These are phyloP conservation scores for Erythrocercus mccallii DNA, from an alignment of 2,113 vertebrate genomes.

Conservation along the genomic window DNA sequence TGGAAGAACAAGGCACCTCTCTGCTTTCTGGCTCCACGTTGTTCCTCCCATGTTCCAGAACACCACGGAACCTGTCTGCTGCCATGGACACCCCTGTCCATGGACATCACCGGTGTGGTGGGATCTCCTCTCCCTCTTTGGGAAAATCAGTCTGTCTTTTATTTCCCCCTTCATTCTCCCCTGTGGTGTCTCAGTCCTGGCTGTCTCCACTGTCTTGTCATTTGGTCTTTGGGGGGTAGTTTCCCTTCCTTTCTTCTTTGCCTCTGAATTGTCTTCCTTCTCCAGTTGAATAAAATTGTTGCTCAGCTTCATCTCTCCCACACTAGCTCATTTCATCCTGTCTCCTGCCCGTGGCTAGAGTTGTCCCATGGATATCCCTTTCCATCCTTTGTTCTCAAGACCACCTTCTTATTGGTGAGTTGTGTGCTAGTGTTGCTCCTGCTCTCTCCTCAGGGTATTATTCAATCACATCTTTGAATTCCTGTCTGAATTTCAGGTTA, in stretches of 20 bases:
- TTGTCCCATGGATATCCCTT: not conserved
- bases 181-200: not conserved
- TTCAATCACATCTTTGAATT: not conserved
- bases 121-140: not conserved
- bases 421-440: not conserved
- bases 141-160: not conserved
- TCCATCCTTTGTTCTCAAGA: not conserved
- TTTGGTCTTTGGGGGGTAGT: conserved; percentile 4
- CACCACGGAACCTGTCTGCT: not conserved
- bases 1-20: not conserved
- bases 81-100: not conserved
- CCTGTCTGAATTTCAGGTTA: not conserved
- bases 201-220: not conserved
- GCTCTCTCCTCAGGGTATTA: not conserved
- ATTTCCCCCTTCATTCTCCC: not conserved
- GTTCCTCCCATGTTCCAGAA: not conserved
- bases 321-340: not conserved
- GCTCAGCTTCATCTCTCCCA: not conserved
- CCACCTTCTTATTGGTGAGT: not conserved
- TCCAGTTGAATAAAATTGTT: not conserved
- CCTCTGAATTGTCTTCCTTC: not conserved
- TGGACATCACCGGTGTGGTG: not conserved
- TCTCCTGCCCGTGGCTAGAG: not conserved
- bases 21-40: not conserved
- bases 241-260: conserved; percentile 47